These are phyloP conservation scores for Larimichthys crocea DNA, from an alignment of 2,113 vertebrate genomes.

Conservation along the genomic window DNA sequence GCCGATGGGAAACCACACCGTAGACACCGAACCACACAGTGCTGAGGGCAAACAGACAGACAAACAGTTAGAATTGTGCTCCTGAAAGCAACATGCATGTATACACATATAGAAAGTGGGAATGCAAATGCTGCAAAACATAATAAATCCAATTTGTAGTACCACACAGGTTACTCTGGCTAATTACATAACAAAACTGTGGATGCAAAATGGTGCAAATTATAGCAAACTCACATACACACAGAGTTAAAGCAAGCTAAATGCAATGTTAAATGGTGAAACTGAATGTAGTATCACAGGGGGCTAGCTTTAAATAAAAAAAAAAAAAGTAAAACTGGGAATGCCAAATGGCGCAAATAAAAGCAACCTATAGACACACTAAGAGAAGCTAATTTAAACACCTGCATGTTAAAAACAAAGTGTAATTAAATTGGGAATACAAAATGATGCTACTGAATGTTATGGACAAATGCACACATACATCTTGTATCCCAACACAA, in stretches of 20 bases:
- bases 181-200: neutral
- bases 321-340: neutral
- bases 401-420: neutral
- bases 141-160: neutral
- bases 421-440: neutral
- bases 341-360: neutral
- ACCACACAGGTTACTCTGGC: neutral
- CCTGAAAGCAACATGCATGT: neutral
- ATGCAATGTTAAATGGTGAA: neutral
- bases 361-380: neutral
- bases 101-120: neutral
- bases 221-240: neutral
- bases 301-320: neutral
- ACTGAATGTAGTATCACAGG: neutral
- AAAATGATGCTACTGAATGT: neutral
- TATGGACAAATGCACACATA: neutral
- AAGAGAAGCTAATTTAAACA: neutral
- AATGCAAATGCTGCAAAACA: neutral
- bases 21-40: constrained; percentile 89
- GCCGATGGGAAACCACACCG: constrained; percentile 95
- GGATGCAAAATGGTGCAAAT: constrained; percentile 13
- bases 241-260: neutral
- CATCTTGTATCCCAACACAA: neutral
- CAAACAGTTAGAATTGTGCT: neutral
- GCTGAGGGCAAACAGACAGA: constrained; percentile 79